A percentile compares a stretch with the other conserved stretches of the same genome.
Evolutionary conservation across 2,113 vertebrate genomes (phyloP).

Genomic region (Origma solitaria): DNA sequence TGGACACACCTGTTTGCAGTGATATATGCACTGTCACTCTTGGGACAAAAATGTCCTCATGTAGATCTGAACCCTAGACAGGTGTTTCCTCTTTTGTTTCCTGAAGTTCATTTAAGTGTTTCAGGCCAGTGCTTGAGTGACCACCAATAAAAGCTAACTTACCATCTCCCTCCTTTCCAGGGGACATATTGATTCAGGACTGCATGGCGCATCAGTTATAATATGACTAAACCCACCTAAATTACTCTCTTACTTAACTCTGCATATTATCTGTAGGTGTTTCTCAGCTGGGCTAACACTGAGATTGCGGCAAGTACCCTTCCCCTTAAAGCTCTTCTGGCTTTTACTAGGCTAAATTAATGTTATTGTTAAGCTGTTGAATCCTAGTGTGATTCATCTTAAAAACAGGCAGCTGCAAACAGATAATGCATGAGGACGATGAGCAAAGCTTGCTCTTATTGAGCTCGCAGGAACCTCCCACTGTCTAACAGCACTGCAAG

Average conservation of each 20-base stretch:
- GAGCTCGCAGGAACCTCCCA: background rate
- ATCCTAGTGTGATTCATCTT: conserved; percentile 45
- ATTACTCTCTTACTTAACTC: conserved; percentile 64
- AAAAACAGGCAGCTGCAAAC: conserved; percentile 7
- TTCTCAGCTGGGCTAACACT: conserved; percentile 29
- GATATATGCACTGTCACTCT: background rate
- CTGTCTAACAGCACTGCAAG: background rate
- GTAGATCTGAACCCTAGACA: background rate
- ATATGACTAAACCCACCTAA: conserved; percentile 41
- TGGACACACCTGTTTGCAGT: background rate
- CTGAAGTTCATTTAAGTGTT: conserved; percentile 8
- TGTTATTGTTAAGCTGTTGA: conserved; percentile 58
- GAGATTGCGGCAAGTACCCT: conserved; percentile 32
- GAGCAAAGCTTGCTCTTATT: background rate
- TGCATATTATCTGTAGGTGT: conserved; percentile 42
- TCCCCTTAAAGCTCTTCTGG: conserved; percentile 57
- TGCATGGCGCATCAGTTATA: conserved; percentile 40
- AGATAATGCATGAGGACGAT: background rate
- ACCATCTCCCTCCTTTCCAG: conserved; percentile 19
- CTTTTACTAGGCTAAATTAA: conserved; percentile 56
- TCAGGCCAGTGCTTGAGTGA: background rate
- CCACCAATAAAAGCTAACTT: background rate
- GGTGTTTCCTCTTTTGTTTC: background rate
- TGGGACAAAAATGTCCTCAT: background rate
- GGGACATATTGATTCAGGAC: conserved; percentile 28